These are phyloP conservation scores for Brachyptera putata DNA, from an alignment of 2,888 invertebrate genomes.

Conservation along the genomic window DNA sequence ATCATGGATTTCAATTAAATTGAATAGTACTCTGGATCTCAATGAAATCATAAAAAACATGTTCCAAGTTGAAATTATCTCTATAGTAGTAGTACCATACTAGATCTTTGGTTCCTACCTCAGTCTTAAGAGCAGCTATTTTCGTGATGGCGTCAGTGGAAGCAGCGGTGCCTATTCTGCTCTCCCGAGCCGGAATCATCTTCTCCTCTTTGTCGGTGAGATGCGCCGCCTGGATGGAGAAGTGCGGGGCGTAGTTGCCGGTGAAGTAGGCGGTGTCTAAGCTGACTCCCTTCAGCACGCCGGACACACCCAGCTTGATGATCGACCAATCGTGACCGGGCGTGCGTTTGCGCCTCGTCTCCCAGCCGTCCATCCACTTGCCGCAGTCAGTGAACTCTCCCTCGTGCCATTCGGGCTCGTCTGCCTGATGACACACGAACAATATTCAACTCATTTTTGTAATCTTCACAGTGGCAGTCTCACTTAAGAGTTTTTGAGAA, in stretches of 20 bases:
- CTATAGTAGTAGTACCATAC: too few relatives aligned
- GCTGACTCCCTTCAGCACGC: slow-evolving; percentile 52
- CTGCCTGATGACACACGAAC: slow-evolving; percentile 42
- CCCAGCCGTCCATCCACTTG: slow-evolving; percentile 69
- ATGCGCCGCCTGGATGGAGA: slow-evolving; percentile 50
- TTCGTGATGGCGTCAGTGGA: slow-evolving; percentile 46
- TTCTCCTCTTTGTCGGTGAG: slow-evolving; percentile 40
- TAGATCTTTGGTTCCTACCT: too few relatives aligned
- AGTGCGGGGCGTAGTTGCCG: slow-evolving; percentile 59
- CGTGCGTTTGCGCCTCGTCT: slow-evolving; percentile 56
- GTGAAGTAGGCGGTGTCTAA: slow-evolving; percentile 61
- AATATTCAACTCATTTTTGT: too few relatives aligned
- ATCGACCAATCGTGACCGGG: slow-evolving; percentile 62
- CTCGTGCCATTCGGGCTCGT: slow-evolving; percentile 53
- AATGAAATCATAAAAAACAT: too few relatives aligned
- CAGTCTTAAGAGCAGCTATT: slow-evolving; percentile 45
- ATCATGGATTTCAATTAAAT: too few relatives aligned
- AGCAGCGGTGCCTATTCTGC: slow-evolving; percentile 52
- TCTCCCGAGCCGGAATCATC: slow-evolving; percentile 46
- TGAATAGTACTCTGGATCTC: too few relatives aligned
- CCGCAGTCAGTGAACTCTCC: slow-evolving; percentile 58
- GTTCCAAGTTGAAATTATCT: too few relatives aligned
- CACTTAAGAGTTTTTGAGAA: too few relatives aligned
- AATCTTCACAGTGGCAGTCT: too few relatives aligned
- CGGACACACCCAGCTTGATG: slow-evolving; percentile 52